A percentile compares a stretch with the other conserved stretches of the same genome.
These are phyloP conservation scores for Proctacanthus coquilletti DNA, from an alignment of 1,140 invertebrate species.

Conservation along the genomic window DNA sequence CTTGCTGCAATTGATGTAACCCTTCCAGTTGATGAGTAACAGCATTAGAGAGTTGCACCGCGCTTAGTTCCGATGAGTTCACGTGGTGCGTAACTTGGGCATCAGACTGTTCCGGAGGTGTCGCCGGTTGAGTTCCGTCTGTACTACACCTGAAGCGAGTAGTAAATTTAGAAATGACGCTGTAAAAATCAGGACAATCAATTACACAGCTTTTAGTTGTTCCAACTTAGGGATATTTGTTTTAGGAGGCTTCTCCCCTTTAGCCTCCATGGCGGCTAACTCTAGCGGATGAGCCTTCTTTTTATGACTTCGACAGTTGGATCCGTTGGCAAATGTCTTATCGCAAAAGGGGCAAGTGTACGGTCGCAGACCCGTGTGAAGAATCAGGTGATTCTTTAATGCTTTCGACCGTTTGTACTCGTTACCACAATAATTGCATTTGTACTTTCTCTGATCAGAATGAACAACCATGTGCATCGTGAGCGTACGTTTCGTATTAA, in stretches of 20 bases:
- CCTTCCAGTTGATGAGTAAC: no score
- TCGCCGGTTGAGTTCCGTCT: no score
- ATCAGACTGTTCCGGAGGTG: no score
- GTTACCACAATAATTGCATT: slow-evolving; percentile 28
- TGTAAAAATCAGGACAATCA: no score
- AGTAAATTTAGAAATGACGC: no score
- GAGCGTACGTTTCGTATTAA: slow-evolving; percentile 32
- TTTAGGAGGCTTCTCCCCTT: slow-evolving; percentile 12
- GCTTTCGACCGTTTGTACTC: slow-evolving; percentile 28
- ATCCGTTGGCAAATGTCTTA: slow-evolving; percentile 33
- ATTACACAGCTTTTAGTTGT: slow-evolving; percentile 19
- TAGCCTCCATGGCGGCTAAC: slow-evolving; percentile 25
- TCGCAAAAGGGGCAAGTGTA: slow-evolving; percentile 34
- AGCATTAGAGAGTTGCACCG: no score
- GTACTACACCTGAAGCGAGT: no score
- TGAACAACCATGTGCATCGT: slow-evolving; percentile 33
- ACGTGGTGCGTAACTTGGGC: no score
- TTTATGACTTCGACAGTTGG: slow-evolving; percentile 35
- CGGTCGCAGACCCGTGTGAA: slow-evolving; percentile 32
- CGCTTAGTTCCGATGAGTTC: no score
- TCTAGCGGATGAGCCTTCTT: slow-evolving; percentile 32
- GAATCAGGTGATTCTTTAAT: slow-evolving; percentile 29
- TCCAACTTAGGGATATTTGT: slow-evolving; percentile 20
- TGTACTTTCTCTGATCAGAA: slow-evolving; percentile 28
- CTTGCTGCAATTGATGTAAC: no score